Evolutionary conservation across 1,140 invertebrate genomes (phyloP).

Genomic region (Phenacoccus solenopsis): DNA sequence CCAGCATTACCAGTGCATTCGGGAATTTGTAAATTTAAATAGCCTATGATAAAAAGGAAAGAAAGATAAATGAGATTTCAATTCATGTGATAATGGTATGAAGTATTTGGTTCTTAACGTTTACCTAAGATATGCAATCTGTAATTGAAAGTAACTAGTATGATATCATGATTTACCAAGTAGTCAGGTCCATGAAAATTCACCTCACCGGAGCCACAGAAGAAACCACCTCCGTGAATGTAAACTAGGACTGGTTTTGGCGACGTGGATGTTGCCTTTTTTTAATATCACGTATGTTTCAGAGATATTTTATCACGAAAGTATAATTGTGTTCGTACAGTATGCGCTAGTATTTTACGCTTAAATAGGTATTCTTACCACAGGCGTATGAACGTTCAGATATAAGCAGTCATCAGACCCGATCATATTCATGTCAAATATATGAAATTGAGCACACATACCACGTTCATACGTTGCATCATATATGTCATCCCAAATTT

Average conservation of each 20-base stretch:
- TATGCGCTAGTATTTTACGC: too few relatives aligned
- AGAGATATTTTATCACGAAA: too few relatives aligned
- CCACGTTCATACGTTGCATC: too few relatives aligned
- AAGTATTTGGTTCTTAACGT: too few relatives aligned
- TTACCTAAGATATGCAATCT: conserved; percentile 48
- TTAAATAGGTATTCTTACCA: neutral
- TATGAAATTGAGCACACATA: conserved; percentile 19
- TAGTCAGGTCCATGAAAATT: conserved; percentile 46
- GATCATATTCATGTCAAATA: neutral
- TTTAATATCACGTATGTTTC: too few relatives aligned
- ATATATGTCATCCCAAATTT: too few relatives aligned
- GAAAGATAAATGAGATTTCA: too few relatives aligned
- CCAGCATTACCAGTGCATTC: conserved; percentile 58
- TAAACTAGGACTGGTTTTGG: conserved; percentile 46
- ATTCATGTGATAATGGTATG: too few relatives aligned
- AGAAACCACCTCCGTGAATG: conserved; percentile 50
- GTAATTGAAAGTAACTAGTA: conserved; percentile 68
- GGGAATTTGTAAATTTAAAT: conserved; percentile 45
- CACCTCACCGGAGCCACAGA: conserved; percentile 39
- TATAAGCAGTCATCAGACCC: conserved; percentile 24
- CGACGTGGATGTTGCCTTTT: too few relatives aligned
- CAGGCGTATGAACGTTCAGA: conserved; percentile 22
- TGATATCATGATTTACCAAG: conserved; percentile 55
- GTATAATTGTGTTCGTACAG: too few relatives aligned
- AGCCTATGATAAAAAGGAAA: too few relatives aligned